Base-by-base conservation (phyloP, 2,113 vertebrate genomes). In the Ciconia boyciana region DNA sequence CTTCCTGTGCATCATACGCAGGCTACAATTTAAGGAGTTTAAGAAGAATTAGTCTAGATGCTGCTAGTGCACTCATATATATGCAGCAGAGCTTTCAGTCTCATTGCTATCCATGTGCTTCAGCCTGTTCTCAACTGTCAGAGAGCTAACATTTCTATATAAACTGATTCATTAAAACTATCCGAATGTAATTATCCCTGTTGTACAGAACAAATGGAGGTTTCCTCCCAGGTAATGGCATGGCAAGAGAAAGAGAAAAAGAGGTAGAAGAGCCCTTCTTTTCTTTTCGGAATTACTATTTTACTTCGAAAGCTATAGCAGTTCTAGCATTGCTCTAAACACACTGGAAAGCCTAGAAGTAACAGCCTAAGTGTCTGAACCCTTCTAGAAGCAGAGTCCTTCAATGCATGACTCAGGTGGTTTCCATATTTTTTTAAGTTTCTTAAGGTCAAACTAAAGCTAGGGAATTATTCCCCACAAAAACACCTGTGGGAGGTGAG, bases 91-190 rank as follows among this genome's bases (percentile, higher is more conserved):
- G 80, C 71, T 80, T 92, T 83, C 15, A 2, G 54, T 74, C 65
- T 87, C 72, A 24, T 55, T 13, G 0, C 80, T 52, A 41, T 48
- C 44, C 34, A 1, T 78, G 86, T 66, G 68, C 80, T 94, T 52
- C 92, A 87, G 71, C 79, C 86, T 66, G 68, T 93, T 95, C 68
- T 71, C 7, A 0, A 68, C 90, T 79, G 52, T 51, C 92, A 76
- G 49, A 84, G 64, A 1, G 28, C 49, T 49, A 84, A 75, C 13
- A 5, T 80, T 95, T 92, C 72, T 84, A 6, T 58, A 61, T 13
- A 83, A 93, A 61, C 75, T 44, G 52, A 64, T 87, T 89, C 77
- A 92, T 83, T 95, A 93, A 89, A 61, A 55, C 60, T 72, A 84
- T 83, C 72, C 82, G 72, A 43, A 76, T 49, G 52, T 21, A 84